Evolutionary conservation across 2,113 vertebrate genomes (phyloP).

Genomic region (Ictidomys tridecemlineatus): DNA sequence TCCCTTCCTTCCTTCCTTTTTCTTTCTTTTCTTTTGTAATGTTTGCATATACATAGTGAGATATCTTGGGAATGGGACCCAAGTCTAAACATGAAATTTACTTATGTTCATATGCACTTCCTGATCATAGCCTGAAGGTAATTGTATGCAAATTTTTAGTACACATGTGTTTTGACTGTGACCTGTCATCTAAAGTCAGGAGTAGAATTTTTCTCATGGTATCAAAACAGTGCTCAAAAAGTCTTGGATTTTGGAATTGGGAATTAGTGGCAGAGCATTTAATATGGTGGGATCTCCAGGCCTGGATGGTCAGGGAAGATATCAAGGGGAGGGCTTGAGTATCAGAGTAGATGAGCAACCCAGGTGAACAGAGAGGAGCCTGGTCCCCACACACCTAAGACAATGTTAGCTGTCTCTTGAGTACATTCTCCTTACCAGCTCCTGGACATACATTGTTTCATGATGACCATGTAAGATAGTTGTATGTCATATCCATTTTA

Average conservation of each 20-base stretch:
- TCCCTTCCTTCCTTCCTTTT: neutral
- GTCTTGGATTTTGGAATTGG: neutral
- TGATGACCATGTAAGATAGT: neutral
- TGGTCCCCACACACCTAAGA: neutral
- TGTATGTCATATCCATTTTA: neutral
- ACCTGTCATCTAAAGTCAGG: neutral
- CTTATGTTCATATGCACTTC: neutral
- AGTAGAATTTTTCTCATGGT: neutral
- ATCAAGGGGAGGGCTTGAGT: neutral
- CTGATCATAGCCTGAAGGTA: neutral
- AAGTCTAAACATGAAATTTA: neutral
- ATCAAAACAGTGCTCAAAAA: neutral
- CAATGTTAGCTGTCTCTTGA: neutral
- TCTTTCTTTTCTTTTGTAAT: neutral
- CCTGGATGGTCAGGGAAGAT: neutral
- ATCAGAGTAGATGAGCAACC: neutral
- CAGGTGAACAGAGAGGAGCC: neutral
- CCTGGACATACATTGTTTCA: too few species aligned
- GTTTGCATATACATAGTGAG: neutral
- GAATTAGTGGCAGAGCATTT: too few species aligned
- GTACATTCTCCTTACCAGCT: neutral
- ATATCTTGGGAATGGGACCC: neutral
- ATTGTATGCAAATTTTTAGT: neutral
- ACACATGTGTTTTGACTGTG: neutral
- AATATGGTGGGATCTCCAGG: neutral